phyloP scores from a whole-genome alignment of 2,888 invertebrate species.

The Silvanus unidentatus region DNA sequence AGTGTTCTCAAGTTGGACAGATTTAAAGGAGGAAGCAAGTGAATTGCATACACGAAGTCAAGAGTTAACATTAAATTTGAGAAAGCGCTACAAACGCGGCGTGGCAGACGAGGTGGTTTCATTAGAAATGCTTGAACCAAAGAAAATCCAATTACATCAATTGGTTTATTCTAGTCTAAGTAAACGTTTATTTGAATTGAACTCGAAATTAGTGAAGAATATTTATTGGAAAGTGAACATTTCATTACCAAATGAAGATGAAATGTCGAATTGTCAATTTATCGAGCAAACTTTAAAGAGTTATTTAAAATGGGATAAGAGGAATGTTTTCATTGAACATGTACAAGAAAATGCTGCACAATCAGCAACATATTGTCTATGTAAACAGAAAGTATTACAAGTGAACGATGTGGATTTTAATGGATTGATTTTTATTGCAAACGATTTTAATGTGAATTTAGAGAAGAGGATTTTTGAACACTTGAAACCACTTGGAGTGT shows the following conservation, averaged over 20 bases:
- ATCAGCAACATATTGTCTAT: conserved; percentile 37
- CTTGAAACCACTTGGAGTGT: conserved; percentile 27
- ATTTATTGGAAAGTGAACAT: conserved; percentile 60
- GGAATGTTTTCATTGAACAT: conserved; percentile 35
- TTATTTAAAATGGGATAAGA: conserved; percentile 35
- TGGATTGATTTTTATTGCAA: conserved; percentile 39
- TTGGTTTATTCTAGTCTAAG: conserved; percentile 31
- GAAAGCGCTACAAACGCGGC: conserved; percentile 50
- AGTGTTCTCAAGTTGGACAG: conserved; percentile 49
- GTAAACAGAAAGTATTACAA: conserved; percentile 30
- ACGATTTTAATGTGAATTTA: conserved; percentile 30
- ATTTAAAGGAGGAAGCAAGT: conserved; percentile 43
- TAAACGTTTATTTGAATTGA: conserved; percentile 27
- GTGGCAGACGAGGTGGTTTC: conserved; percentile 29
- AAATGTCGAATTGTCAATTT: conserved; percentile 36
- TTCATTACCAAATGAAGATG: conserved; percentile 50
- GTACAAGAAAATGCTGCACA: conserved; percentile 18
- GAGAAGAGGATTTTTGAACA: conserved; percentile 30
- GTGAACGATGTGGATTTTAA: conserved; percentile 29
- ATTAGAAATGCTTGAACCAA: conserved; percentile 18
- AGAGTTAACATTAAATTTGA: conserved; percentile 44
- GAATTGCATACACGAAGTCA: conserved; percentile 47
- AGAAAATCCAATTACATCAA: conserved; percentile 29
- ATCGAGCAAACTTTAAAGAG: conserved; percentile 21
- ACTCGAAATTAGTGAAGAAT: conserved; percentile 29